Percentiles rank a stretch among this genome's conserved stretches.
phyloP scores from a whole-genome alignment of 2,797 vertebrate species.

The Typhlichthys eigenmanni region DNA sequence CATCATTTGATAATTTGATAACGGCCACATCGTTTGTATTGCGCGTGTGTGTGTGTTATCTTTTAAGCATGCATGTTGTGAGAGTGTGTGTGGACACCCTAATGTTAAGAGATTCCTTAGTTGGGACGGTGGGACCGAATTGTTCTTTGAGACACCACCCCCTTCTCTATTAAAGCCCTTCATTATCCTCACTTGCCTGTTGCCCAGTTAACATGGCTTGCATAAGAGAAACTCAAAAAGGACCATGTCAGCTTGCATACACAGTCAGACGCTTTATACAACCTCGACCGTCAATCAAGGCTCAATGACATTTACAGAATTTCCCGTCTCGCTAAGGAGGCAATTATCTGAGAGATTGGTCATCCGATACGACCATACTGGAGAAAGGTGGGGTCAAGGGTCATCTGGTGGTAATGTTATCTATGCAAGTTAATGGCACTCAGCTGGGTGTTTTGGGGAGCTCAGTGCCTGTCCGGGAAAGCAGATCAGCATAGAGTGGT shows the following conservation, averaged over 20 bases:
- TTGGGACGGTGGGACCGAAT: conserved; percentile 4
- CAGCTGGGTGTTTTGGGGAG: background rate
- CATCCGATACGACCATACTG: conserved; percentile 1
- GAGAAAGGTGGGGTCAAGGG: background rate
- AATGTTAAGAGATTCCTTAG: conserved; percentile 23
- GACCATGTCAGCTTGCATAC: background rate
- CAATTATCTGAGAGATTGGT: conserved; percentile 17
- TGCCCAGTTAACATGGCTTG: background rate
- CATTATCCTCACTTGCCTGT: conserved; percentile 11
- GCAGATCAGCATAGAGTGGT: background rate
- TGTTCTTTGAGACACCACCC: conserved; percentile 5
- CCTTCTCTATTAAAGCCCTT: background rate
- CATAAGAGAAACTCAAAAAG: background rate
- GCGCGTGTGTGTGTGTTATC: background rate
- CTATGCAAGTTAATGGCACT: conserved; percentile 2
- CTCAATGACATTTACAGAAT: conserved; percentile 23
- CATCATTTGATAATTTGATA: conserved; percentile 46
- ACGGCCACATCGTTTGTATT: conserved; percentile 24
- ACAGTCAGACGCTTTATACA: too few species aligned
- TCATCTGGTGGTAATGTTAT: conserved; percentile 4
- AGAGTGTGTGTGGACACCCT: conserved; percentile 24
- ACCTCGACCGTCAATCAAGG: background rate
- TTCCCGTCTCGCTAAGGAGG: conserved; percentile 18
- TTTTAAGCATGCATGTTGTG: conserved; percentile 51
- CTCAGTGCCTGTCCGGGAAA: background rate